These are phyloP conservation scores for Propithecus perrieri DNA, from an alignment of 2,797 vertebrate genomes.

Conservation along the genomic window DNA sequence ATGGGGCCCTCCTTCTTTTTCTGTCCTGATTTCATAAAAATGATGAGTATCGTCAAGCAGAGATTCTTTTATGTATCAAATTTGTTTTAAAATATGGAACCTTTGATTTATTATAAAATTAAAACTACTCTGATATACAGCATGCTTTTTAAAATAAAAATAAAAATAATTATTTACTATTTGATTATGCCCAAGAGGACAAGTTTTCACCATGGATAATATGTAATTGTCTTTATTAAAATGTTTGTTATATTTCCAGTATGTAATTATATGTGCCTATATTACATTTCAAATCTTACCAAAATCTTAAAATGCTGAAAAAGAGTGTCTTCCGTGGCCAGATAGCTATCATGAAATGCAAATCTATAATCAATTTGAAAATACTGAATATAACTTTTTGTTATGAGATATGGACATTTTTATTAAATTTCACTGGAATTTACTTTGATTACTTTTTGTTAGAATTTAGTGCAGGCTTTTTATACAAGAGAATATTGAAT, in stretches of 20 bases:
- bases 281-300: constrained; percentile 1
- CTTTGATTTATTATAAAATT: constrained; percentile 73
- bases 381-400: constrained; percentile 57
- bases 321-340: not conserved
- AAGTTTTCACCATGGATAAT: constrained; percentile 64
- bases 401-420: constrained; percentile 69
- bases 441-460: constrained; percentile 72
- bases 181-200: constrained; percentile 57
- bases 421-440: constrained; percentile 74
- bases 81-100: constrained; percentile 71
- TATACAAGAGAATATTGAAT: constrained; percentile 73
- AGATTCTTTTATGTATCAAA: constrained; percentile 62
- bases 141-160: not conserved
- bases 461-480: constrained; percentile 70
- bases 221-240: constrained; percentile 67
- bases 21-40: constrained; percentile 83
- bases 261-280: constrained; percentile 39
- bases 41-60: constrained; percentile 77
- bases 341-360: constrained; percentile 60
- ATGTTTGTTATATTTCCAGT: constrained; percentile 54
- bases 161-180: constrained; percentile 72
- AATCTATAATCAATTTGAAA: constrained; percentile 55
- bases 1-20: constrained; percentile 72
- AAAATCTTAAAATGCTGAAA: constrained; percentile 20
- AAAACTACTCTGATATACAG: constrained; percentile 64